Base-by-base conservation (phyloP, 2,797 vertebrate genomes). In the Periparus ater region DNA sequence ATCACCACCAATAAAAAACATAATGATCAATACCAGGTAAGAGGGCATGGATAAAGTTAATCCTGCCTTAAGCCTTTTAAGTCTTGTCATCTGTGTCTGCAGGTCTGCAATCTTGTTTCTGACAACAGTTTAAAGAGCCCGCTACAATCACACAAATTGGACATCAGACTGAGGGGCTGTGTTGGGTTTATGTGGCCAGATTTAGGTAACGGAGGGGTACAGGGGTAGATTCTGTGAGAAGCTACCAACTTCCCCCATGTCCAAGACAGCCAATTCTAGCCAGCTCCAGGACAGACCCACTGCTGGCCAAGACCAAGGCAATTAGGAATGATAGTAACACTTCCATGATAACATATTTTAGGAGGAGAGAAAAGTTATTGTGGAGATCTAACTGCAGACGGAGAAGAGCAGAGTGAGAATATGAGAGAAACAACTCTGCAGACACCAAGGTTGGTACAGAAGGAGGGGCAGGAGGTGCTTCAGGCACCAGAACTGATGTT, bases 151-250 rank as follows among this genome's bases (percentile, higher is more conserved):
- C 27, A 47, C 29, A 45, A n/a, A 76, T 68, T 20, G 40, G 54
- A 32, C 29, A 53, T 21, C 47, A 60, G 48, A 42, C 34, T 36
- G 22, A 10, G 12, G 19, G 11, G 2, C 3, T 63, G 23, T 57
- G 25, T 13, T 63, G 29, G 44, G 29, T 40, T 71, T 77, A 29
- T 50, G 30, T 40, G 44, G 65, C 17, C 36, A 45, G 32, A 12
- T 51, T 57, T 51, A 22, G 29, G 44, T 22, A 83, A n/a, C 0
- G 1, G 17, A 2, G 11, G 18, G 17, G 4, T 16, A 9, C 3
- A 42, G 27, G 13, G 6, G 10, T 45, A 44, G 45, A 21, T 71
- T 58, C 58, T 27, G 7, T 27, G n/a, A 40, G 17, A 63, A 72
- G n/a, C 13, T 51, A 17, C 67, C 40, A 73, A 65, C 8, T 32